phyloP scores from a whole-genome alignment of 2,113 vertebrate species.

The Thymallus thymallus region DNA sequence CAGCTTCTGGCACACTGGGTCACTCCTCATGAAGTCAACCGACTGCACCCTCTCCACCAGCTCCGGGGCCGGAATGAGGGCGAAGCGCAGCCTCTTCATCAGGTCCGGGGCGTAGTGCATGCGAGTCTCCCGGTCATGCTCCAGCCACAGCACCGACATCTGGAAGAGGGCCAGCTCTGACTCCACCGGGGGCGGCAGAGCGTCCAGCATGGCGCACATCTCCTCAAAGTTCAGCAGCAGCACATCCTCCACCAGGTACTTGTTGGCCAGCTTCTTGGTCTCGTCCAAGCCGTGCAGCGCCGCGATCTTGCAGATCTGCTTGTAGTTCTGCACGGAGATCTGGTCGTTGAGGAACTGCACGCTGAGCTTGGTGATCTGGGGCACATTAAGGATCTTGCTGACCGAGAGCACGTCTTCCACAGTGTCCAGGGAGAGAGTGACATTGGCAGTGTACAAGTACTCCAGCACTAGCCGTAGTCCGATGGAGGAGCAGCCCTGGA shows the following conservation, averaged over 20 bases:
- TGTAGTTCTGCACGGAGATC: constrained; percentile 99
- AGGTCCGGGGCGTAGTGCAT: constrained; percentile 97
- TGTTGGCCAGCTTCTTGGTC: constrained; percentile 99
- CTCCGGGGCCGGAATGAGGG: constrained; percentile 97
- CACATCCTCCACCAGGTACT: constrained; percentile 99
- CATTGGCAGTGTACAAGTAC: constrained; percentile 98
- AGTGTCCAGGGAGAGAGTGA: constrained; percentile 97
- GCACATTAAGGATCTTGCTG: constrained; percentile 98
- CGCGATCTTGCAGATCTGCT: constrained; percentile 99
- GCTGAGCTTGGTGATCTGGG: constrained; percentile 97
- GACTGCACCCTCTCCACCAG: constrained; percentile 99
- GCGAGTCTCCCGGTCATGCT: constrained; percentile 97
- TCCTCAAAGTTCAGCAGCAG: constrained; percentile 98
- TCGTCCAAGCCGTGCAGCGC: constrained; percentile 97
- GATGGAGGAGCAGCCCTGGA: constrained; percentile 97
- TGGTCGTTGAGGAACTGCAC: constrained; percentile 99
- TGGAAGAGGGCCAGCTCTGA: constrained; percentile 99
- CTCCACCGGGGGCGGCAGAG: constrained; percentile 96
- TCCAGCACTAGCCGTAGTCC: constrained; percentile 95
- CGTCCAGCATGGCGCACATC: constrained; percentile 98
- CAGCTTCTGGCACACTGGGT: constrained; percentile 98
- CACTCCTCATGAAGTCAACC: constrained; percentile 98
- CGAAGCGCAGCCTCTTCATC: constrained; percentile 98
- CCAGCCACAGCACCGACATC: constrained; percentile 99
- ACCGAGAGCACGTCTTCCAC: constrained; percentile 99